Percentiles rank a stretch among this genome's conserved stretches.
Conservation (phyloP, 2,113 vertebrate genomes). For the Rhinogobius similis region DNA sequence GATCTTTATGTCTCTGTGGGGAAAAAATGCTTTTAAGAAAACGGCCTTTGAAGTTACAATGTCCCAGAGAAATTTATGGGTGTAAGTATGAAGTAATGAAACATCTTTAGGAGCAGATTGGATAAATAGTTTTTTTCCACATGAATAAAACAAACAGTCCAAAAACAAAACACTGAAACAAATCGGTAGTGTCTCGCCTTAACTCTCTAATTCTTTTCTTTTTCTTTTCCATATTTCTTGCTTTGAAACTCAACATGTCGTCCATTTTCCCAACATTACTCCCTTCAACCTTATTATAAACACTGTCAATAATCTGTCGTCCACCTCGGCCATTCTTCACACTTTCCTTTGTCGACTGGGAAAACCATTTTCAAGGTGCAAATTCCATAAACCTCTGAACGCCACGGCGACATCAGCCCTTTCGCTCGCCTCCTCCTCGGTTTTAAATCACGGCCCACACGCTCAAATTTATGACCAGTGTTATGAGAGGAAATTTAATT, state of each 20-base stretch:
- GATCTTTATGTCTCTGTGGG: too few relatives aligned
- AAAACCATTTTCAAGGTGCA: constrained; percentile 28
- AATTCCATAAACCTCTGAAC: constrained; percentile 5
- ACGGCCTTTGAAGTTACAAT: too few relatives aligned
- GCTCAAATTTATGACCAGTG: constrained; percentile 48
- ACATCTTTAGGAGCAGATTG: too few relatives aligned
- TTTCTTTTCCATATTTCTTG: neutral
- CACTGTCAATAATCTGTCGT: neutral
- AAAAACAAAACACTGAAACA: too few relatives aligned
- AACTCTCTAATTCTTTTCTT: too few relatives aligned
- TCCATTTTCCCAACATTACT: neutral
- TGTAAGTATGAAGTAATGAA: too few relatives aligned
- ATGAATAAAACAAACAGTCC: too few relatives aligned
- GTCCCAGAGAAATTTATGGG: too few relatives aligned
- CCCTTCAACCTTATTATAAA: neutral
- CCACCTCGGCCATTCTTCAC: neutral
- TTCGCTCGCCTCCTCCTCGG: constrained; percentile 1
- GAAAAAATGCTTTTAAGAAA: too few relatives aligned
- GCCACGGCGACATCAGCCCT: constrained; percentile 1
- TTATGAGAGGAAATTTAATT: constrained; percentile 51
- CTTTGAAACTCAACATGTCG: neutral
- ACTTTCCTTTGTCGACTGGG: constrained; percentile 35
- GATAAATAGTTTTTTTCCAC: too few relatives aligned
- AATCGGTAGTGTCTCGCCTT: too few relatives aligned
- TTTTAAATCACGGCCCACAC: constrained; percentile 22